These are phyloP conservation scores for Candidula unifasciata DNA, from an alignment of 2,888 invertebrate species.

Conservation along the genomic window DNA sequence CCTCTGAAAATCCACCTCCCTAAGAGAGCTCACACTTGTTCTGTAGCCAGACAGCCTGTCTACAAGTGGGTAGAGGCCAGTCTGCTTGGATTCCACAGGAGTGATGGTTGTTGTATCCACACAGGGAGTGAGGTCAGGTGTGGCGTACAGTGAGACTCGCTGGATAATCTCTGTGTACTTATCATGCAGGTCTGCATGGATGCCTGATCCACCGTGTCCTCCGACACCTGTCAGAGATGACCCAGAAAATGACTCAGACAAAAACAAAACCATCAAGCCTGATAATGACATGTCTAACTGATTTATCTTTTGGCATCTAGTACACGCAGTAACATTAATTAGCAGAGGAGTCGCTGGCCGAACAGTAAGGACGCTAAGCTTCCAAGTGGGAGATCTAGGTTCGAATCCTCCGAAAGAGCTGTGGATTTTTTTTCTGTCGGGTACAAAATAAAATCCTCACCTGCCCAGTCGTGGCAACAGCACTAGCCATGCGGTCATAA, in stretches of 20 bases:
- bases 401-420: too few relatives aligned
- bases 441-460: too few relatives aligned
- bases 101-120: conserved; percentile 58
- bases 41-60: conserved; percentile 31
- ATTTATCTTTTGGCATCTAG: not conserved
- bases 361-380: too few relatives aligned
- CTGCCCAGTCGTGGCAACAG: too few relatives aligned
- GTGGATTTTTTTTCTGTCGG: too few relatives aligned
- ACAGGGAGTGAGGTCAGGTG: conserved; percentile 64
- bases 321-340: not conserved
- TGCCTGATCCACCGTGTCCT: conserved; percentile 77
- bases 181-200: conserved; percentile 75
- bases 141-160: conserved; percentile 68
- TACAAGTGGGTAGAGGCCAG: conserved; percentile 45
- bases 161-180: conserved; percentile 75
- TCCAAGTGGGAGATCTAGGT: too few relatives aligned
- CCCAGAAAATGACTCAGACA: not conserved
- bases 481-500: too few relatives aligned
- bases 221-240: conserved; percentile 71
- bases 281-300: not conserved
- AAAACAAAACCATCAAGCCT: not conserved
- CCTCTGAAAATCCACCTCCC: conserved; percentile 49
- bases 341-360: too few relatives aligned
- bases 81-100: conserved; percentile 51
- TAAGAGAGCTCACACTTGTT: conserved; percentile 56